phyloP scores from a whole-genome alignment of 2,797 vertebrate genomes.

The Chelonia mydas region DNA sequence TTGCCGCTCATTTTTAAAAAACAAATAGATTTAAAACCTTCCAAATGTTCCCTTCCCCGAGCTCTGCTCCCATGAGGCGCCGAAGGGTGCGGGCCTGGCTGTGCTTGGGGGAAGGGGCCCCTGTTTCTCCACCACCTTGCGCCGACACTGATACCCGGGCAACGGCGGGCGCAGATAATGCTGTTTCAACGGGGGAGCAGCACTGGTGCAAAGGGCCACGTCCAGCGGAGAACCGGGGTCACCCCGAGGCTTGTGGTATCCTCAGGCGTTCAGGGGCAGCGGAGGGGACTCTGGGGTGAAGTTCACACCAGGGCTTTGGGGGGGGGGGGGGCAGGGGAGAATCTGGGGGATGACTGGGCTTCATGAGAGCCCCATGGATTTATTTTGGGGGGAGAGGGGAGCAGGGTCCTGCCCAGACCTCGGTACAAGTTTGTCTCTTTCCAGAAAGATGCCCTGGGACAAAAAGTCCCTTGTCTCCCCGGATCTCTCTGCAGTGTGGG shows the following conservation, averaged over 20 bases:
- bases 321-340: background rate
- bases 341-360: background rate
- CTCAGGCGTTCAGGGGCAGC: background rate
- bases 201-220: background rate
- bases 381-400: background rate
- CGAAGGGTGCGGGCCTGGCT: background rate
- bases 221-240: background rate
- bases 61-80: background rate
- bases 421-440: background rate
- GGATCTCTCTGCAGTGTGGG: background rate
- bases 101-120: background rate
- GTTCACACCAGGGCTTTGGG: background rate
- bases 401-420: background rate
- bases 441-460: background rate
- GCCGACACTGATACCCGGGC: background rate
- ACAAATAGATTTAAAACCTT: background rate
- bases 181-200: background rate
- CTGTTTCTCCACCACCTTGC: background rate
- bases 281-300: background rate
- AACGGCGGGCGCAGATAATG: too few species aligned
- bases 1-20: background rate
- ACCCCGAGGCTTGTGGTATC: background rate
- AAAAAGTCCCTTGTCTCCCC: background rate
- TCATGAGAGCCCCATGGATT: background rate
- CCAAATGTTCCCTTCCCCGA: background rate